Percentiles rank a stretch among this genome's conserved stretches.
phyloP scores from a whole-genome alignment of 2,113 vertebrate species.

The Urocolius indicus region DNA sequence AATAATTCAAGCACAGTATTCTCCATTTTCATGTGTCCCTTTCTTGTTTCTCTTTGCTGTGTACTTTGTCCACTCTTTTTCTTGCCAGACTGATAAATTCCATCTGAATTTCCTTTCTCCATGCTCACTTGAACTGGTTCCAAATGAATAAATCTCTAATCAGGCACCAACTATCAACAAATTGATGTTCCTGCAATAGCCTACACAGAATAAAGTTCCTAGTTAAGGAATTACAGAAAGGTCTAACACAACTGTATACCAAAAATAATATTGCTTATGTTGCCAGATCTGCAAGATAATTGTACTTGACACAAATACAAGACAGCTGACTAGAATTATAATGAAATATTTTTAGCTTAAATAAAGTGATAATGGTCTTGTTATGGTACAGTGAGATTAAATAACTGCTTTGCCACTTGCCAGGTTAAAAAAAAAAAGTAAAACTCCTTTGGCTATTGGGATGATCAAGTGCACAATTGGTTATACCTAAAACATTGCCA shows the following conservation, averaged over 20 bases:
- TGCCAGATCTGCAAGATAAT: neutral
- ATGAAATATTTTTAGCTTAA: neutral
- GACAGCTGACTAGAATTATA: neutral
- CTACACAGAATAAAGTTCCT: neutral
- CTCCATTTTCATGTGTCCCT: neutral
- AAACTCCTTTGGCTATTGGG: neutral
- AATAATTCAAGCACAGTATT: neutral
- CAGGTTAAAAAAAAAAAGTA: neutral
- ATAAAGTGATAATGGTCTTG: neutral
- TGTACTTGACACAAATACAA: neutral
- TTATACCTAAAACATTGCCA: neutral
- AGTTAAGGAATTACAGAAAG: neutral
- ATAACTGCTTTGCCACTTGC: neutral
- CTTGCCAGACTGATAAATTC: neutral
- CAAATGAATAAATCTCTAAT: neutral
- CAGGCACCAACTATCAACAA: neutral
- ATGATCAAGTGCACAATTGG: neutral
- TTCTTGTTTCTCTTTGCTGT: neutral
- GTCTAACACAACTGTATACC: neutral
- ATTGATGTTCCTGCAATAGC: neutral
- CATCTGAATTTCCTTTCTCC: neutral
- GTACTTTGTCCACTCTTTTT: neutral
- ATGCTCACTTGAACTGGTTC: neutral
- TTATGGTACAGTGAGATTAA: neutral
- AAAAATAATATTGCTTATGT: neutral